These are phyloP conservation scores for Balanococcus diminutus DNA, from an alignment of 2,888 invertebrate species.

Conservation along the genomic window DNA sequence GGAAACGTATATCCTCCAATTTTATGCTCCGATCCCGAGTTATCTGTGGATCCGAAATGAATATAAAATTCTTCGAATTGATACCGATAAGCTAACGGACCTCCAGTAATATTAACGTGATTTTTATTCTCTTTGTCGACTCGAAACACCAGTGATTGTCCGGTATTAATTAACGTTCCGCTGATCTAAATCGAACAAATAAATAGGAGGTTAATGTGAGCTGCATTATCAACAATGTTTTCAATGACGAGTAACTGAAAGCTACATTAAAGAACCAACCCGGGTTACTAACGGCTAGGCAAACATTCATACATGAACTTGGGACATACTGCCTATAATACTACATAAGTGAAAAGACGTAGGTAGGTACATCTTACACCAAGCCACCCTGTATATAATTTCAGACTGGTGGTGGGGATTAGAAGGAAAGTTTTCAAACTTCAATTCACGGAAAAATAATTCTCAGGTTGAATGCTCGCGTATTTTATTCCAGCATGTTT, in stretches of 20 bases:
- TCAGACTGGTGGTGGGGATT: background rate
- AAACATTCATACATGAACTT: too few relatives aligned
- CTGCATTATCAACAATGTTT: too few relatives aligned
- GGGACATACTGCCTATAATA: too few relatives aligned
- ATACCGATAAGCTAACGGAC: constrained; percentile 93
- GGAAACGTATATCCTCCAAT: constrained; percentile 95
- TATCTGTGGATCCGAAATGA: constrained; percentile 89
- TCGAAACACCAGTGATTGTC: constrained; percentile 90
- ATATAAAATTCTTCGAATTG: constrained; percentile 95
- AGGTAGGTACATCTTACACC: background rate
- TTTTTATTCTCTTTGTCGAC: constrained; percentile 89
- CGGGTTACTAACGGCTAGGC: too few relatives aligned
- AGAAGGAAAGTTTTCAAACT: background rate
- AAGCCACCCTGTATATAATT: background rate
- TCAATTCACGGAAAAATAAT: constrained; percentile 3
- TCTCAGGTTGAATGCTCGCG: background rate
- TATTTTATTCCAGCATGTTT: background rate
- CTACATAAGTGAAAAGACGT: too few relatives aligned
- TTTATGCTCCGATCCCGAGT: constrained; percentile 93
- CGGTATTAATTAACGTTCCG: constrained; percentile 89
- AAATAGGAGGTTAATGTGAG: too few relatives aligned
- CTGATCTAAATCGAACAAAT: constrained; percentile 70
- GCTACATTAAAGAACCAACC: too few relatives aligned
- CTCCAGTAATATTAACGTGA: constrained; percentile 93
- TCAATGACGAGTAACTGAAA: too few relatives aligned